Base-by-base conservation (phyloP, 2,888 invertebrate species). In the Lithophane leautieri region DNA sequence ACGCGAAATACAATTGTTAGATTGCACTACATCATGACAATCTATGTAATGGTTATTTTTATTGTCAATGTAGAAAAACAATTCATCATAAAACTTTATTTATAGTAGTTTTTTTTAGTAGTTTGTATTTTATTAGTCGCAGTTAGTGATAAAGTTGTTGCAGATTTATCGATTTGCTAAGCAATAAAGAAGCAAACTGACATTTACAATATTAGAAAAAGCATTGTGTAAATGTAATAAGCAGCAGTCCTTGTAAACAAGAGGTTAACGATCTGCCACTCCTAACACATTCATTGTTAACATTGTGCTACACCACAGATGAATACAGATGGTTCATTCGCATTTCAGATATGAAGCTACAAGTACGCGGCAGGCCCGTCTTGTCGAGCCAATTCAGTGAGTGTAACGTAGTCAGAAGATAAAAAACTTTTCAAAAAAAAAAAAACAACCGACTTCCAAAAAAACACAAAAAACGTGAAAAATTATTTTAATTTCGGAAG, bases 151-250 rank as follows among this genome's bases (percentile, higher is more conserved):
- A 34, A 74, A 81, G 11, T 40, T 52, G 47, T 40, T 81, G 68
- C 42, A 52, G 12, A 58, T 80, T 67, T 56, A 72, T 42, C 34
- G 67, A 67, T 50, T 58, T 50, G n/a, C 22, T 16, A 61, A 47
- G 42, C 16, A 50, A 25, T 78, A 67, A 58, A 60, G 19, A n/a
- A 50, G 16, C 40, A 65, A 76, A 76, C 42, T 65, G 65, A 11
- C 65, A 66, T 76, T 65, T 65, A 25, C 28, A 25, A 42, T 68
- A 42, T 76, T 25, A 34, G 40, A 56, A n/a, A 44, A 54, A 47
- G 16, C 14, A 68, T 52, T 74, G 47, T 63, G 25, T 25, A 74
- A 14, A 50, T 25, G 22, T 54, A 22, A 44, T 44, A n/a, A 25
- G 54, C n/a, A 56, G 12, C 11, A 81, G 47, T 42, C 52, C 58